phyloP scores from a whole-genome alignment of 64 coral and sea anemone genomes.

The Montipora capricornis region DNA sequence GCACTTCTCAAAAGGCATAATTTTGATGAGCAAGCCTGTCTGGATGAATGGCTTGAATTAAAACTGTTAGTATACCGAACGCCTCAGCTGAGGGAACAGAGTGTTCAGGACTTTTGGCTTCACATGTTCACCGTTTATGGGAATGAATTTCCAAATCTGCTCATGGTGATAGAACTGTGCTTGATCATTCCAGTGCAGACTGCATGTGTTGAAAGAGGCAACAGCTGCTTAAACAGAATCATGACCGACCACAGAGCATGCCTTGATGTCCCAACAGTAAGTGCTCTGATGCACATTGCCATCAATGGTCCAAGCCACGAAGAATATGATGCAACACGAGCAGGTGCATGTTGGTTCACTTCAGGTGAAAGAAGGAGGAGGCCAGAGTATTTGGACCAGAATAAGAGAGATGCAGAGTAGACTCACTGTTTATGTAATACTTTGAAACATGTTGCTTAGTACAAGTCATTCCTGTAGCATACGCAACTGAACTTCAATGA shows the following conservation, averaged over 20 bases:
- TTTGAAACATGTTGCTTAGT: conserved; percentile 23
- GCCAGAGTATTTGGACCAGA: conserved; percentile 31
- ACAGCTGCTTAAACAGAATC: conserved; percentile 47
- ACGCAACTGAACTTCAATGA: conserved; percentile 11
- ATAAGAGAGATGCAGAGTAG: no score
- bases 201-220: conserved; percentile 33
- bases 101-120: conserved; percentile 17
- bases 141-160: conserved; percentile 34
- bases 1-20: background rate
- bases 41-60: no score
- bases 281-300: conserved; percentile 19
- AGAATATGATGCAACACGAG: conserved; percentile 44
- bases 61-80: background rate
- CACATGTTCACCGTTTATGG: conserved; percentile 9
- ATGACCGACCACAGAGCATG: conserved; percentile 40
- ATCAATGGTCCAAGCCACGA: conserved; percentile 44
- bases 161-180: conserved; percentile 34
- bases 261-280: conserved; percentile 47
- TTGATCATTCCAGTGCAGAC: conserved; percentile 37
- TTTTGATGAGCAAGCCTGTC: no score
- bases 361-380: conserved; percentile 21
- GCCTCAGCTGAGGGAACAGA: conserved; percentile 7
- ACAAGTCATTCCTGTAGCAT: conserved; percentile 25
- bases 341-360: conserved; percentile 24
- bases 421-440: conserved; percentile 49